Conservation (phyloP, 2,888 invertebrate species). For the Aspidiotus destructor region DNA sequence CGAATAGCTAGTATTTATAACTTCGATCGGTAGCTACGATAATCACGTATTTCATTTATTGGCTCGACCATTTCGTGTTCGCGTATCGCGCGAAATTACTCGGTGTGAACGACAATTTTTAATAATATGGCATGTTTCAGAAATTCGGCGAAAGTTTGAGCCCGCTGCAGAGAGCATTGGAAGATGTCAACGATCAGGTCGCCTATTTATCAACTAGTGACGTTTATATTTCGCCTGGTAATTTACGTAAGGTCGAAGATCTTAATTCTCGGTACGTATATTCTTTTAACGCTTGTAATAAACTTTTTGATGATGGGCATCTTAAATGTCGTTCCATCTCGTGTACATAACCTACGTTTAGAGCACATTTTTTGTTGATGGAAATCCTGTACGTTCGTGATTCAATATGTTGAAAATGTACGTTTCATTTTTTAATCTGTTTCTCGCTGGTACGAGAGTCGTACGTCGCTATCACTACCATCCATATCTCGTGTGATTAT, state of each 20-base stretch:
- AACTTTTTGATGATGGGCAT: neutral
- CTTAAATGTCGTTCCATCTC: too few relatives aligned
- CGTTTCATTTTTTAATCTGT: too few relatives aligned
- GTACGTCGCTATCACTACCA: too few relatives aligned
- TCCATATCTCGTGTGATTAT: neutral
- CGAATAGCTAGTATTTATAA: neutral
- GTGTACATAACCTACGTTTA: too few relatives aligned
- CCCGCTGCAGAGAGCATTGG: slow-evolving; percentile 58
- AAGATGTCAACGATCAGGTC: slow-evolving; percentile 65
- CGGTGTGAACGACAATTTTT: too few relatives aligned
- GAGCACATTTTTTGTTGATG: too few relatives aligned
- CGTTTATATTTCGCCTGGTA: slow-evolving; percentile 58
- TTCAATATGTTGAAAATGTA: too few relatives aligned
- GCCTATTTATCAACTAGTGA: slow-evolving; percentile 61
- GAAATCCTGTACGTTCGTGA: too few relatives aligned
- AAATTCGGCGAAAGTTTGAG: slow-evolving; percentile 63
- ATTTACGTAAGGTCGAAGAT: slow-evolving; percentile 62
- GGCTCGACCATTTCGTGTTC: too few relatives aligned
- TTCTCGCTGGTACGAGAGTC: too few relatives aligned
- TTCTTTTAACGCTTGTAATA: neutral
- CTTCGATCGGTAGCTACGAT: neutral
- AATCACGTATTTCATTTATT: too few relatives aligned
- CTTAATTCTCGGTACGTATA: slow-evolving; percentile 60
- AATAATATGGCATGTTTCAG: slow-evolving; percentile 46
- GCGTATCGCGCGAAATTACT: too few relatives aligned